Evolutionary conservation across 2,888 invertebrate genomes (phyloP), one percentile per base, ranked within the genome.

Genomic region (Eretmocerus hayati): DNA sequence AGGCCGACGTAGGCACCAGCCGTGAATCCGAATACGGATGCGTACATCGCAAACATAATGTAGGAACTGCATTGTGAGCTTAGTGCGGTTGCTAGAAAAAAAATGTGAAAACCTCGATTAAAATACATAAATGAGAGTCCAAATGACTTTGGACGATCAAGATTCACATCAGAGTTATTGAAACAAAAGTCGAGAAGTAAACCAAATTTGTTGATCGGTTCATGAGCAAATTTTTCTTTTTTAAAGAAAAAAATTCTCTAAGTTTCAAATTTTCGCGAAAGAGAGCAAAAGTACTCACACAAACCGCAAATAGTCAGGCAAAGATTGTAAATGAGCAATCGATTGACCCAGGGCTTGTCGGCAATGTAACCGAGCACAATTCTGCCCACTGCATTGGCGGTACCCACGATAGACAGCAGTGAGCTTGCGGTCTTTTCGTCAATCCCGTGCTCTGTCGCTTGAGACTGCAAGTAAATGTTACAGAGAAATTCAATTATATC

Each of bases 1-100:
- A 96, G 77, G n/a, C 94, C 93, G 40, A 95, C 94, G 70, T 95
- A 96, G 50, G 94, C 94, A 57, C 95, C 93, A 62, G 91, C 90
- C 16, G 90, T 88, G 64, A 91, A 88, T 44, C 95, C 95, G 67
- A 88, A 95, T 9, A 84, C 77, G 30, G 80, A 77, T 20, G 88
- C 83, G 72, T 91, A 96, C 46, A 86, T 61, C 18, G 84, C 81
- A 61, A 95, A 78, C 8, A 85, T 76, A 62, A 77, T 73, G 71
- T 87, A 91, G 60, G 81, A 81, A 59, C 72, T 71, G 72, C 88
- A 90, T 56, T 83, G 79, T 66, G 87, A 84, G 67, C 89, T 85
- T 62, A 91, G 69, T 31, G 83, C 81, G 20, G 94, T 94, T 53
- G 86, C 90, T 85, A 76, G 36, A 75, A 57, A n/a, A n/a, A n/a